Evolutionary conservation across 1,140 invertebrate genomes (phyloP).

Genomic region (Bombus breviceps): DNA sequence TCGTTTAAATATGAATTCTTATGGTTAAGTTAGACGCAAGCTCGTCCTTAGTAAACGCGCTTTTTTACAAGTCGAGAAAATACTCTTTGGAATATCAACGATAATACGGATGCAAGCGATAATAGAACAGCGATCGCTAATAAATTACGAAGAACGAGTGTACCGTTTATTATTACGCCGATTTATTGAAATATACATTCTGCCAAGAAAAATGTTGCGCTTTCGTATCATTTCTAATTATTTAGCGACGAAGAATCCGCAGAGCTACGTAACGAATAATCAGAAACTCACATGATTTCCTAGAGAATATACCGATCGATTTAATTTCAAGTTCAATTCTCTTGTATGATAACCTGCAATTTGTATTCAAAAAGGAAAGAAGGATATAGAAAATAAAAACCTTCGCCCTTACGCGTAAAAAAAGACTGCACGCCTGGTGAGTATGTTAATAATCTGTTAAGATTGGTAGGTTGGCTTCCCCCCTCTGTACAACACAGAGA

Average conservation of each 20-base stretch:
- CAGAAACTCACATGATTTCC: neutral
- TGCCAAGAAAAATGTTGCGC: neutral
- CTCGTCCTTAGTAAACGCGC: neutral
- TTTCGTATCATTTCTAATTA: neutral
- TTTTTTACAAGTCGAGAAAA: neutral
- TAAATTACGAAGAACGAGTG: neutral
- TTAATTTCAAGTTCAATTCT: neutral
- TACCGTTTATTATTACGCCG: neutral
- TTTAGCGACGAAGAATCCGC: neutral
- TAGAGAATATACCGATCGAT: neutral
- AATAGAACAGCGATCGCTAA: neutral
- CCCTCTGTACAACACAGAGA: neutral
- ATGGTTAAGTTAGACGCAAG: neutral
- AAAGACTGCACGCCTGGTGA: neutral
- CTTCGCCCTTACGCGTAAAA: neutral
- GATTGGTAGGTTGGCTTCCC: neutral
- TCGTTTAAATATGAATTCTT: conserved; percentile 29
- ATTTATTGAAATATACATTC: neutral
- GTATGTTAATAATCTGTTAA: conserved; percentile 5
- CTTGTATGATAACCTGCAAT: neutral
- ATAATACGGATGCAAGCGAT: neutral
- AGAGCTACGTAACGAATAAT: neutral
- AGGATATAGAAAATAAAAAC: too few relatives aligned
- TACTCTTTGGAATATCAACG: neutral
- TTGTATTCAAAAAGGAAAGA: neutral